Base-by-base conservation (phyloP, 2,888 invertebrate species). In the Caenorhabditis afra region DNA sequence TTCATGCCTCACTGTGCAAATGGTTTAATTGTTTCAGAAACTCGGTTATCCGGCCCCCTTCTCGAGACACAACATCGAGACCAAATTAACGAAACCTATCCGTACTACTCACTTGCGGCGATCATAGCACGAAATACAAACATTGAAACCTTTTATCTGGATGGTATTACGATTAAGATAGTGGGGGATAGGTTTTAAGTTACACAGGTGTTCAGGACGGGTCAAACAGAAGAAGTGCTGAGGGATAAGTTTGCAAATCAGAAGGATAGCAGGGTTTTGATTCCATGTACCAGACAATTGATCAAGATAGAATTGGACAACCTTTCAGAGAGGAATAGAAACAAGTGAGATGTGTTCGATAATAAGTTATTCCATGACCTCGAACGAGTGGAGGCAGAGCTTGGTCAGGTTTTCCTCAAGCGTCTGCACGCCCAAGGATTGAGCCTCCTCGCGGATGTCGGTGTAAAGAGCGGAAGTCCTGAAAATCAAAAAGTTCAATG, bases 401-500 rank as follows among this genome's bases (percentile, higher is more conserved):
- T 82, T 73, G 20, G 81, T 41, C 35, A 89, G 59, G 61, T 88
- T 89, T 10, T 83, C 81, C 23, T 87, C 86, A 44, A 89, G 65
- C 11, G 76, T 65, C 22, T 86, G 81, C 0, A 86, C 86, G n/a
- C 64, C 71, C 87, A 89, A 83, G 14, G 65, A 71, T 39, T 79
- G 35, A 0, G 86, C 86, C 50, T 85, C 84, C 39, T 87, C 87
- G 7, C 88, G 85, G 22, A 87, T 80, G 62, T 84, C 83, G 4
- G 82, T 58, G 68, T 89, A 89, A 22, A 89, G 80, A 14, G 82
- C 79, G 8, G 88, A 86, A 0, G 89, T 86, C 39, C 87, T 88
- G 58, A 59, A 79, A 65, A 14, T 37, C 2, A 16, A 44, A 35
- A 35, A 44, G 16, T 53, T n/a, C 29, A 29, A 29, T 29, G 29